A percentile compares a stretch with the other conserved stretches of the same genome.
phyloP scores from a whole-genome alignment of 2,797 vertebrate species.

The Poeciliopsis paucimaculata region DNA sequence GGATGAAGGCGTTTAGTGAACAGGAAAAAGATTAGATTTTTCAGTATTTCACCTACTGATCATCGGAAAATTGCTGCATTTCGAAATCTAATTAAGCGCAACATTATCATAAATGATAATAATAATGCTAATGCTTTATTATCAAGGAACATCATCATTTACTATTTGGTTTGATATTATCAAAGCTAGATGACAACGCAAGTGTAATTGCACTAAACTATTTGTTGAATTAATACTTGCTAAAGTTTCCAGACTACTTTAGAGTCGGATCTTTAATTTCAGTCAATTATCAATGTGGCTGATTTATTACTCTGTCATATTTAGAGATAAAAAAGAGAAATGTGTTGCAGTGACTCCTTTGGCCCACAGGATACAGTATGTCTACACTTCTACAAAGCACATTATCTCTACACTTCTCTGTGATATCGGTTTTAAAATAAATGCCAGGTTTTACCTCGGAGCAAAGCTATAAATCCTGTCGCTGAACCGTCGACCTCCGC shows the following conservation, averaged over 20 bases:
- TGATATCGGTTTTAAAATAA: slow-evolving; percentile 3
- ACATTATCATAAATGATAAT: not conserved
- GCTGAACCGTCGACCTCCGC: not conserved
- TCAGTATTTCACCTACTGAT: not conserved
- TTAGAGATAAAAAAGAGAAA: slow-evolving; percentile 42
- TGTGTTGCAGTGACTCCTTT: slow-evolving; percentile 9
- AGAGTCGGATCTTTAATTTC: not conserved
- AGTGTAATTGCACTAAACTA: not conserved
- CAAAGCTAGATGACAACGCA: not conserved
- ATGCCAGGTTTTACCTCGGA: slow-evolving; percentile 39
- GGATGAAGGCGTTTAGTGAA: not conserved
- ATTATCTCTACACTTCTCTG: not conserved
- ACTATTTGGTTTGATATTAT: not conserved
- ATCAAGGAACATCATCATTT: not conserved
- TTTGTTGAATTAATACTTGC: not conserved
- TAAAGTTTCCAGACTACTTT: not conserved
- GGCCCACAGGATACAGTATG: not conserved
- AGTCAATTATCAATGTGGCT: not conserved
- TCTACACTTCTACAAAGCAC: not conserved
- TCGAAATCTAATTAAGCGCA: not conserved
- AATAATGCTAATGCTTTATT: not conserved
- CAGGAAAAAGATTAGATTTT: not conserved
- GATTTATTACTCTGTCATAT: not conserved
- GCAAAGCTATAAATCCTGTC: not conserved
- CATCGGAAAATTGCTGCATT: not conserved